Percentiles rank a stretch among this genome's conserved stretches.
These are phyloP conservation scores for Petrolisthes manimaculis DNA, from an alignment of 2,888 invertebrate species.

Conservation along the genomic window DNA sequence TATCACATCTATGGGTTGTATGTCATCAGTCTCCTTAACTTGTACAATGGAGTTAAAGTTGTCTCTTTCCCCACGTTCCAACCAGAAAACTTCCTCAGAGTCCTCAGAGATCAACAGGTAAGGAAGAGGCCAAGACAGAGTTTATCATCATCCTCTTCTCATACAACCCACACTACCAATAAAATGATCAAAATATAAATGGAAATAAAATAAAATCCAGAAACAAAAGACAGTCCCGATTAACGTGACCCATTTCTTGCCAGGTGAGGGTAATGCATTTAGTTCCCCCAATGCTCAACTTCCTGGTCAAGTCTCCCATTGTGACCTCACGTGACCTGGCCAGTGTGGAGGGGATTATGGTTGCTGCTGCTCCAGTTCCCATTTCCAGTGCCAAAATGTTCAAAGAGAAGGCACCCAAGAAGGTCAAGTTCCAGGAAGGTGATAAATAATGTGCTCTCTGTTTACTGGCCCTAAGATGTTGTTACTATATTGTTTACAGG, in stretches of 20 bases:
- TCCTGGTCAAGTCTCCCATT: conserved; percentile 77
- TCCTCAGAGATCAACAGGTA: conserved; percentile 77
- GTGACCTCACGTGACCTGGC: conserved; percentile 74
- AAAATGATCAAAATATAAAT: background rate
- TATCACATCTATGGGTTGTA: conserved; percentile 86
- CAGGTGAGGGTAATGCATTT: conserved; percentile 75
- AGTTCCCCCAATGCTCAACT: conserved; percentile 81
- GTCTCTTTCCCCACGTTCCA: conserved; percentile 82
- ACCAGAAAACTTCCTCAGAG: conserved; percentile 77
- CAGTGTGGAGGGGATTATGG: conserved; percentile 73
- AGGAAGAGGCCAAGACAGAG: background rate
- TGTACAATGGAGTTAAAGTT: conserved; percentile 77
- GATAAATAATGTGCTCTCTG: conserved; percentile 69
- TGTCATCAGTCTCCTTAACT: conserved; percentile 74
- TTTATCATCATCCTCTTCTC: background rate
- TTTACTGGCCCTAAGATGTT: too few species aligned
- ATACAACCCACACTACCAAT: background rate
- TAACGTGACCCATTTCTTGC: conserved; percentile 44
- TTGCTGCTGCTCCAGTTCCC: conserved; percentile 80
- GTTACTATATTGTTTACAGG: too few species aligned
- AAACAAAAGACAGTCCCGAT: background rate
- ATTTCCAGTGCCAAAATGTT: conserved; percentile 69
- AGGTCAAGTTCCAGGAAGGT: conserved; percentile 83
- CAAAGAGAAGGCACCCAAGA: conserved; percentile 76
- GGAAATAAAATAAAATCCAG: background rate